These are phyloP conservation scores for Phalanger gymnotis DNA, from an alignment of 2,797 vertebrate genomes.

Conservation along the genomic window DNA sequence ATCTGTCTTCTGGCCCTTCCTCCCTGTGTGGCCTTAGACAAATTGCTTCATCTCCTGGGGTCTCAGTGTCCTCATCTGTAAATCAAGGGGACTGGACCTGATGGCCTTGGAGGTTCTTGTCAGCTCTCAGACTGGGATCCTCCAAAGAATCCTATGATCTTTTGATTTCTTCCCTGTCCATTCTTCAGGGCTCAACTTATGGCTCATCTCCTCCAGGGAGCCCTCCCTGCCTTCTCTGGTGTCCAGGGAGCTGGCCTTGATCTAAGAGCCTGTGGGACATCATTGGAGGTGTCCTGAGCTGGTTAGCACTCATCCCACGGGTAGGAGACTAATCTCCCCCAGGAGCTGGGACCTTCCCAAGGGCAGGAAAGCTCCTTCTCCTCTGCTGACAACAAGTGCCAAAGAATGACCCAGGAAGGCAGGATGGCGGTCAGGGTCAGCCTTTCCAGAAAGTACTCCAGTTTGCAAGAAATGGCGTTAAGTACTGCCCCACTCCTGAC, in stretches of 20 bases:
- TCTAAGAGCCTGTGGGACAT: neutral
- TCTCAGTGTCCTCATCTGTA: neutral
- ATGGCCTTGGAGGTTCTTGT: neutral
- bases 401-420: neutral
- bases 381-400: neutral
- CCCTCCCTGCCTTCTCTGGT: neutral
- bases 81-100: neutral
- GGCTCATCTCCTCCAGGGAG: neutral
- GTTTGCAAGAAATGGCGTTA: neutral
- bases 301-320: neutral
- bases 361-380: neutral
- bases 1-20: neutral
- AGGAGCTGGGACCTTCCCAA: neutral
- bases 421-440: neutral
- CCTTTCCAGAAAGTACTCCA: neutral
- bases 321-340: neutral
- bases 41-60: neutral
- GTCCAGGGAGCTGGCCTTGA: no score
- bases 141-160: neutral
- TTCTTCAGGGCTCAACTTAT: neutral
- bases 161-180: neutral
- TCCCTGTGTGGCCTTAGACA: neutral
- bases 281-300: neutral
- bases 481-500: neutral
- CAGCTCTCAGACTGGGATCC: no score